phyloP scores from a whole-genome alignment of 2,888 invertebrate species.

The Steinernema scapterisci region DNA sequence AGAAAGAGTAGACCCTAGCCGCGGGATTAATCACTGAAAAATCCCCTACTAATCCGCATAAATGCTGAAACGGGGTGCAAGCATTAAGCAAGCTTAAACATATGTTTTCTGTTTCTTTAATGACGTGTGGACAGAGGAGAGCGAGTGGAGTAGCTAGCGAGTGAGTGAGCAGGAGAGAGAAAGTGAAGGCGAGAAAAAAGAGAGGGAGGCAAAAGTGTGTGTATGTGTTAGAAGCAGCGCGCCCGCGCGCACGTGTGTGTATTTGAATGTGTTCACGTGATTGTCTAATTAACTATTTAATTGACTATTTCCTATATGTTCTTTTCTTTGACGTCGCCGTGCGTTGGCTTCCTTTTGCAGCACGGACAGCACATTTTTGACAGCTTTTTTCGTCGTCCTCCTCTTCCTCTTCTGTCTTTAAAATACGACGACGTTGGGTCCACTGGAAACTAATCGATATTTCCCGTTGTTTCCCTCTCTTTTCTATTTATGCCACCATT shows the following conservation, averaged over 20 bases:
- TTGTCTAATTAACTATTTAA: conserved; percentile 8
- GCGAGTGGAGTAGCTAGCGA: too few species aligned
- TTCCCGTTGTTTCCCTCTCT: conserved; percentile 16
- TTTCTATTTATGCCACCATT: conserved; percentile 31
- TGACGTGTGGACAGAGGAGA: too few species aligned
- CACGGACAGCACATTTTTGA: not conserved
- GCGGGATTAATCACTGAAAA: too few species aligned
- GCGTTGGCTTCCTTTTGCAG: not conserved
- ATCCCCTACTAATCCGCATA: too few species aligned
- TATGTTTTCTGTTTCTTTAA: too few species aligned
- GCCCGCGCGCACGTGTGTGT: not conserved
- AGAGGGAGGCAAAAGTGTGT: not conserved
- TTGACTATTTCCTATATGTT: conserved; percentile 22
- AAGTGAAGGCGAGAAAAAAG: too few species aligned
- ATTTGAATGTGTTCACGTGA: conserved; percentile 21
- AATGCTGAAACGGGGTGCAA: too few species aligned
- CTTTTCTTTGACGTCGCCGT: not conserved
- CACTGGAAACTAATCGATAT: conserved; percentile 16
- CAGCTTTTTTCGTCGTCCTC: not conserved
- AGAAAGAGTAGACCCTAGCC: too few species aligned
- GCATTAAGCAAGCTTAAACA: too few species aligned
- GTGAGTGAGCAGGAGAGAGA: too few species aligned
- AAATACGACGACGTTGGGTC: conserved; percentile 5
- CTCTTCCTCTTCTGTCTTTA: not conserved
- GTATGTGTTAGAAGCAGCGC: conserved; percentile 6